Base-by-base conservation (phyloP, 2,113 vertebrate species). In the Condylura cristata region DNA sequence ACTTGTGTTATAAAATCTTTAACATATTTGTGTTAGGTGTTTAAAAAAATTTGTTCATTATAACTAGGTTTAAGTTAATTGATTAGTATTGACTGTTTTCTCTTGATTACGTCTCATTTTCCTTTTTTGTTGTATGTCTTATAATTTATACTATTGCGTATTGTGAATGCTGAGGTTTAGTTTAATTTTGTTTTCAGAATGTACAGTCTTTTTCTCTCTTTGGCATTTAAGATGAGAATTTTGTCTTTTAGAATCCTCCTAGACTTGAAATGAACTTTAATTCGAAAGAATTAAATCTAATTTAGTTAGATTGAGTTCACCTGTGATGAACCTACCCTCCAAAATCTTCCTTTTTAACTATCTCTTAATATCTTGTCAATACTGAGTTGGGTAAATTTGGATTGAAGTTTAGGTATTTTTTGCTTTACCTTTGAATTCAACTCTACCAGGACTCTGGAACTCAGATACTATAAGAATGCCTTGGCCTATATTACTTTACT, bases 121-220 rank as follows among this genome's bases (percentile, higher is more conserved):
- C 28, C 61, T 53, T 68, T 26, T 65, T 26, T 8, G 60, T 71
- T 72, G 11, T 85, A 81, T 76, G 28, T 58, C 60, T 76, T 91
- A 5, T 48, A 83, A 46, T 76, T 90, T 90, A 28, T 46, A 89
- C 70, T 58, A 58, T 74, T 84, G 30, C 90, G 32, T 56, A 66
- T 75, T 44, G 12, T 85, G 34, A 60, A 90, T 30, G 30, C 4
- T 66, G 32, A 65, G 56, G 48, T 90, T 51, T 53, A 86, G 30
- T 90, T 78, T 74, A 63, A 39, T 60, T 91, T 81, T 53, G 16
- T 66, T 85, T 93, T 92, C 61, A 85, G 58, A 83, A 37, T 74
- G 4, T 28, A 68, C 28, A 82, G 39, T 32, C 56, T 72, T 44
- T 95, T 89, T n/a, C 16, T 86, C 48, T 81, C 20, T 44, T 74